Base-by-base conservation (phyloP, 1,140 invertebrate genomes). In the Heliconius eleuchia region DNA sequence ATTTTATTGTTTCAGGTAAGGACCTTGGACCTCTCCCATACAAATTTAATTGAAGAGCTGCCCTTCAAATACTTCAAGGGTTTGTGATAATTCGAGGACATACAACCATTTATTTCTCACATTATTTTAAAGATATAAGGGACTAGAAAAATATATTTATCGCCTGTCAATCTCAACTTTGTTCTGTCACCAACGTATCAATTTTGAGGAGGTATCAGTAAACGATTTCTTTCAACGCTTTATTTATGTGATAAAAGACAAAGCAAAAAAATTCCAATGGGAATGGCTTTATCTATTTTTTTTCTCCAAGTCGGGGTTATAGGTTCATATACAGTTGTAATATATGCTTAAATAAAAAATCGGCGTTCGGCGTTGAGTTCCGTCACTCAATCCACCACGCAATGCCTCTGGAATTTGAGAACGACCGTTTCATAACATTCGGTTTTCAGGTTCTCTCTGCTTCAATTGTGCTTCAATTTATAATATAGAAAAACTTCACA, bases 211-310 rank as follows among this genome's bases (percentile, higher is more conserved):
- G 42, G 60, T 66, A 66, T 30, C 27, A 66, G 60, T 66, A 66
- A 66, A 66, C 13, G 60, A 16, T 66, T 27, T 66, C 60, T 66
- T 66, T 66, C 60, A 66, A 66, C 60, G 60, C 60, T 30, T 66
- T 60, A 23, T 60, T n/a, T 66, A 66, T 66, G 11, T 27, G 60
- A 30, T 66, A 66, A 66, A 27, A 27, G 11, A 57, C 50, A 52
- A 52, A 52, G 50, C 18, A 23, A 23, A 19, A 55, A 16, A n/a
- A 7, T 7, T 55, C 18, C 6, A 8, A 57, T 57, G 7, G 9
- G n/a, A 57, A 57, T 57, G 55, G 19, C 11, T 23, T 57, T 57
- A 57, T 23, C 7, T n/a, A 23, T 23, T 57, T 7, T 57, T 7
- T 57, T 19, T 55, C 7, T n/a, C n/a, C 55, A 11, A 23, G n/a